Percentiles rank a stretch among this genome's conserved stretches.
phyloP scores from a whole-genome alignment of 2,797 vertebrate species.

The Gastrophryne carolinensis region DNA sequence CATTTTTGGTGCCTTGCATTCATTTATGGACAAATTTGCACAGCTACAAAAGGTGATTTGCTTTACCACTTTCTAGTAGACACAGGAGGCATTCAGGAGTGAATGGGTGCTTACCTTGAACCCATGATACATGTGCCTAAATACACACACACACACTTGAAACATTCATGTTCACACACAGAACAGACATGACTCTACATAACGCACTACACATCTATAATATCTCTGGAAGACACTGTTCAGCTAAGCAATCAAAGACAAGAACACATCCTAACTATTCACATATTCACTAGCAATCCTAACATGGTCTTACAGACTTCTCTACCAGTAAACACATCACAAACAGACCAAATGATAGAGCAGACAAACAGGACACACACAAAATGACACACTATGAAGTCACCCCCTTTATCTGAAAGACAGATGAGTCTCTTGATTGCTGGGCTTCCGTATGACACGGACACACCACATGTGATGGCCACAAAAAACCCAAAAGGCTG shows the following conservation, averaged over 20 bases:
- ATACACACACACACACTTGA: too few species aligned
- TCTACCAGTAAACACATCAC: background rate
- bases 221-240: background rate
- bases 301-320: background rate
- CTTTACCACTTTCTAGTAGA: background rate
- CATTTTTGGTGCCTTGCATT: background rate
- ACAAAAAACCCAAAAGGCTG: constrained; percentile 20
- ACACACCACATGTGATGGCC: constrained; percentile 48
- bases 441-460: background rate
- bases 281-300: background rate
- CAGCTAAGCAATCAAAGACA: background rate
- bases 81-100: background rate
- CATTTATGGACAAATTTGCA: background rate
- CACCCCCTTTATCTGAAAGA: background rate
- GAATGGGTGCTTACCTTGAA: background rate
- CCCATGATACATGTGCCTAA: too few species aligned
- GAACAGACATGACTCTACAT: background rate
- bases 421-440: background rate
- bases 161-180: background rate
- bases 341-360: background rate
- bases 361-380: background rate
- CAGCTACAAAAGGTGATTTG: background rate
- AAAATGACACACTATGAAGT: constrained; percentile 1
- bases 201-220: constrained; percentile 25
- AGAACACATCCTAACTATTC: background rate